Percentiles rank a stretch among this genome's conserved stretches.
phyloP scores from a whole-genome alignment of 2,888 invertebrate species.

The Drosophila peninsularis region DNA sequence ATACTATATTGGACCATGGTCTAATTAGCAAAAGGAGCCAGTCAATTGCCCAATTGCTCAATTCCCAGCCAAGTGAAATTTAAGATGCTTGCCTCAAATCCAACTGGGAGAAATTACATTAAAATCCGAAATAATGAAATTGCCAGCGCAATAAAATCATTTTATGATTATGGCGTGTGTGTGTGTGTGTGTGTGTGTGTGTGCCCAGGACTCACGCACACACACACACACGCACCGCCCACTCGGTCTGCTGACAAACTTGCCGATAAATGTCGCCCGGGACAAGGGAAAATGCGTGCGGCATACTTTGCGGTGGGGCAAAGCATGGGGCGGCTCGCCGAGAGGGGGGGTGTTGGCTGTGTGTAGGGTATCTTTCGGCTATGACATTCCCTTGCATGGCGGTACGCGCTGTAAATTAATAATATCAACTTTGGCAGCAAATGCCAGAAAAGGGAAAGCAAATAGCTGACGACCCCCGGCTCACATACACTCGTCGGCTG shows the following conservation, averaged over 20 bases:
- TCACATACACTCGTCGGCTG: conserved; percentile 20
- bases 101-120: conserved; percentile 68
- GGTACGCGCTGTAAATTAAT: conserved; percentile 69
- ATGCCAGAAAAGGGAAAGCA: conserved; percentile 71
- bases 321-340: too few relatives aligned
- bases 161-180: conserved; percentile 68
- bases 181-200: conserved; percentile 23
- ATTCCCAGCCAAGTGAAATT: conserved; percentile 24
- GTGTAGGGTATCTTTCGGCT: conserved; percentile 5
- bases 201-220: conserved; percentile 3
- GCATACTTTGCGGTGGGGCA: conserved; percentile 43
- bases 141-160: conserved; percentile 75
- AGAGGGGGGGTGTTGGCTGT: not conserved
- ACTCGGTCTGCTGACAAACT: conserved; percentile 32
- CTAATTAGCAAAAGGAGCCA: conserved; percentile 39
- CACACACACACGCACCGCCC: conserved; percentile 11
- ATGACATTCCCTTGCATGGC: conserved; percentile 38
- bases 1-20: conserved; percentile 21
- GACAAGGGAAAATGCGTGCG: conserved; percentile 56
- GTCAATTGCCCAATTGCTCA: conserved; percentile 48
- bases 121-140: conserved; percentile 76
- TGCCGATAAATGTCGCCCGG: conserved; percentile 55
- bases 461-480: conserved; percentile 36
- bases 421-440: conserved; percentile 74
- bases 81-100: conserved; percentile 39